Base-by-base conservation (phyloP, 2,113 vertebrate species). In the Pelobates fuscus region DNA sequence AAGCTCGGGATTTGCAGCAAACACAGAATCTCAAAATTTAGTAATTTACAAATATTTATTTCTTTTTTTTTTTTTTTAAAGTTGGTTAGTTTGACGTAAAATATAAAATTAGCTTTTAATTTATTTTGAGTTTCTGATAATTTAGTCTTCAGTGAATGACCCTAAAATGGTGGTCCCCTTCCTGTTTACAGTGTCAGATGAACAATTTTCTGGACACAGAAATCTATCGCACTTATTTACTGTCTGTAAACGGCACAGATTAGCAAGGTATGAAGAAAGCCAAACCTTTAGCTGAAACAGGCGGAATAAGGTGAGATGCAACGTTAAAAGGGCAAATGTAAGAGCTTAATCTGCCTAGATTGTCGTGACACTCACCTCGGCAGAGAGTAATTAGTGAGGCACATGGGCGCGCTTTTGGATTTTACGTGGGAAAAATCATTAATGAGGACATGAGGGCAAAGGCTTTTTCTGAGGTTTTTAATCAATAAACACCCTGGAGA, bases 361-460 rank as follows among this genome's bases (percentile, higher is more conserved):
- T 18, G 63, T 79, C 59, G 32, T n/a, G 68, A 80, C 80, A 81
- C 76, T 66, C 80, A 77, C 77, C 79, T 49, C 49, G 67, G 82
- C 77, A 8, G 80, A 25, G 78, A 78, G 66, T 80, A 84, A 84
- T 84, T 82, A 84, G 82, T 37, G 79, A 64, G 80, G 82, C 78
- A 82, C 82, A 78, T 81, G 79, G 82, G 79, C 81, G 84, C 82
- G 73, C 78, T 78, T 78, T 77, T 82, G 82, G 87, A 87, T 89
- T 69, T n/a, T 87, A 85, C 84, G 81, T 83, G 88, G 86, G 84
- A 85, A 89, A 88, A 84, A 82, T 83, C 84, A 86, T 82, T 85
- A 86, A 87, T 84, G 83, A 82, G 85, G 87, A 69, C 78, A 77
- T 82, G 81, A 57, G 75, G 81, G 81, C 84, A 84, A 81, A 83